Conservation (phyloP, 2,113 vertebrate genomes). For the Mesembrinibis cayennensis region DNA sequence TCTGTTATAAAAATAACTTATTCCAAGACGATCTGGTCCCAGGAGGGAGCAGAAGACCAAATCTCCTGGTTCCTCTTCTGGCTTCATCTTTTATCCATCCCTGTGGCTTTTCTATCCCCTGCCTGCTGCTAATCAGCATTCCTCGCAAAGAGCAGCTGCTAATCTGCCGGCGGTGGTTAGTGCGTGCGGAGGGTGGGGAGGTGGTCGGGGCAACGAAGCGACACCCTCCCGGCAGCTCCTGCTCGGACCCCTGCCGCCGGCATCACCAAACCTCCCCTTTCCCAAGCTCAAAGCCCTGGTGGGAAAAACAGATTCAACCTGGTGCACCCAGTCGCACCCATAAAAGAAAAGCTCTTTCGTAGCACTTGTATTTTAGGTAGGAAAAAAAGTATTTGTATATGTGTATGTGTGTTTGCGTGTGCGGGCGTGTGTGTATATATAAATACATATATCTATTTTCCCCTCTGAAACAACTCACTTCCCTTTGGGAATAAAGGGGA, state of each 20-base stretch:
- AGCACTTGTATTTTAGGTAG: neutral
- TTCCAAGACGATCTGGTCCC: neutral
- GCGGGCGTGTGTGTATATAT: neutral
- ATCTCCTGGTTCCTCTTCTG: conserved; percentile 25
- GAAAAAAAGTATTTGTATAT: neutral
- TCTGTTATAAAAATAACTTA: neutral
- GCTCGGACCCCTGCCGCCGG: neutral
- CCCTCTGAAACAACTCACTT: conserved; percentile 13
- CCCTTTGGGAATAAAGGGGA: conserved; percentile 62
- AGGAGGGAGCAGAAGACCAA: neutral
- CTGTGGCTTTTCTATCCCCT: conserved; percentile 37
- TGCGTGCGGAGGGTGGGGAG: neutral
- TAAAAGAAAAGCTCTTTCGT: neutral
- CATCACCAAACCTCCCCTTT: neutral
- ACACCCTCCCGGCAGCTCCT: neutral
- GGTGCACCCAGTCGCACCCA: no score
- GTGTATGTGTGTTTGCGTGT: conserved; percentile 11
- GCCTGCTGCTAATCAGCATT: conserved; percentile 61
- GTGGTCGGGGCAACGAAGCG: neutral
- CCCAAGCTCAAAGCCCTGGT: fast-evolving
- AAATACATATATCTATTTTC: conserved; percentile 61
- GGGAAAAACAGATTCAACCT: neutral
- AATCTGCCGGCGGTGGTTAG: neutral
- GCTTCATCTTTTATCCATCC: conserved; percentile 49
- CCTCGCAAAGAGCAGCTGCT: conserved; percentile 39